Evolutionary conservation across 30 jellyfish, hydroid and myxozoan species (phyloP).

Genomic region (Aurelia coerulea): DNA sequence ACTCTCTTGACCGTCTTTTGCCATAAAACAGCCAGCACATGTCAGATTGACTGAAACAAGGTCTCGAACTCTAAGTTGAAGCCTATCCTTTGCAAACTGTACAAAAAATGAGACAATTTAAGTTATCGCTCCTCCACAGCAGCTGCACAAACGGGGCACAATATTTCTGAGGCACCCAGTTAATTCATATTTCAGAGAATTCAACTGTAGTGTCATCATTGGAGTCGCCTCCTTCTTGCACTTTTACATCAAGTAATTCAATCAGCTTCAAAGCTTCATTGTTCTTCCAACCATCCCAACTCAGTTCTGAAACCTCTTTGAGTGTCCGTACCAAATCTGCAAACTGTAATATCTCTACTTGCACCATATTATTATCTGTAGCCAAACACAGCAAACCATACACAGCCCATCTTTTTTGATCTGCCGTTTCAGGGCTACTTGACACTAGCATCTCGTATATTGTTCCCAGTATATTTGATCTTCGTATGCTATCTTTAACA

Average conservation of each 20-base stretch:
- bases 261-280: slow-evolving; percentile 51
- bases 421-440: neutral
- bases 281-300: slow-evolving; percentile 41
- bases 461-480: slow-evolving; percentile 11
- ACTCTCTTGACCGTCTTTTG: too few species aligned
- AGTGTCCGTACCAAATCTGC: slow-evolving; percentile 15
- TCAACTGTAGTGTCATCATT: neutral
- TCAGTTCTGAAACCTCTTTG: slow-evolving; percentile 16
- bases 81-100: too few species aligned
- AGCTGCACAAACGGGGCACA: too few species aligned
- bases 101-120: too few species aligned
- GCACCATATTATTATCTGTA: slow-evolving; percentile 11
- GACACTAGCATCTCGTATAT: slow-evolving; percentile 11
- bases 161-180: too few species aligned
- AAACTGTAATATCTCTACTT: slow-evolving; percentile 13
- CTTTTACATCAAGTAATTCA: slow-evolving; percentile 27
- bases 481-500: neutral
- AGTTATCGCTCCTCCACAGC: too few species aligned
- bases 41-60: too few species aligned
- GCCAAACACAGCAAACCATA: slow-evolving; percentile 59
- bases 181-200: neutral
- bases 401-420: slow-evolving; percentile 64
- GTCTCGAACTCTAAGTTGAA: too few species aligned
- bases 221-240: neutral
- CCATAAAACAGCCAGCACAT: too few species aligned